These are phyloP conservation scores for Xiphorhynchus elegans DNA, from an alignment of 2,113 vertebrate species.

Conservation along the genomic window DNA sequence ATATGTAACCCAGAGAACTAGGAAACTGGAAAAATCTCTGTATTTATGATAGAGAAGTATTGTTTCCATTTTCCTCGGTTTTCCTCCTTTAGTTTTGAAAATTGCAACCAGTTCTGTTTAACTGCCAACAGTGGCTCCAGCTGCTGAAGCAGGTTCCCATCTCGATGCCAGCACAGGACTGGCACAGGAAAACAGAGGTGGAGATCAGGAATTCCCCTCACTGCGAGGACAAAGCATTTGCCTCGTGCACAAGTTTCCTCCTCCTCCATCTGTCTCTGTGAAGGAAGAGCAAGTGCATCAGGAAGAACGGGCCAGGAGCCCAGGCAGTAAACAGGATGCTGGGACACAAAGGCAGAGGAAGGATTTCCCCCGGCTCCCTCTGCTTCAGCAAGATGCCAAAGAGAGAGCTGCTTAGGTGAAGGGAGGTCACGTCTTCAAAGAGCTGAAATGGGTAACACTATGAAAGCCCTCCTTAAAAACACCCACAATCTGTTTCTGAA, in stretches of 20 bases:
- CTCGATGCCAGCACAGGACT: background rate
- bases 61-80: background rate
- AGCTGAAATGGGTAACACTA: background rate
- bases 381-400: background rate
- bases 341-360: conserved; percentile 55
- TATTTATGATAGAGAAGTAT: background rate
- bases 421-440: background rate
- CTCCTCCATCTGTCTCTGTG: background rate
- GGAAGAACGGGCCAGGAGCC: background rate
- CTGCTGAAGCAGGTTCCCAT: background rate
- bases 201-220: conserved; percentile 14
- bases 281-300: conserved; percentile 53
- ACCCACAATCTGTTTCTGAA: background rate
- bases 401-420: conserved; percentile 22
- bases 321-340: conserved; percentile 45
- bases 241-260: background rate
- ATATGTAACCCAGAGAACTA: background rate
- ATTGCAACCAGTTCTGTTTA: background rate
- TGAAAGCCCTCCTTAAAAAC: background rate
- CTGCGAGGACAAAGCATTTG: background rate
- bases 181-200: background rate
- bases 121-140: background rate
- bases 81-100: background rate
- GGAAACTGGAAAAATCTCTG: background rate
- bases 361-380: background rate